phyloP scores from a whole-genome alignment of 1,140 invertebrate species.

The Nephotettix cincticeps region DNA sequence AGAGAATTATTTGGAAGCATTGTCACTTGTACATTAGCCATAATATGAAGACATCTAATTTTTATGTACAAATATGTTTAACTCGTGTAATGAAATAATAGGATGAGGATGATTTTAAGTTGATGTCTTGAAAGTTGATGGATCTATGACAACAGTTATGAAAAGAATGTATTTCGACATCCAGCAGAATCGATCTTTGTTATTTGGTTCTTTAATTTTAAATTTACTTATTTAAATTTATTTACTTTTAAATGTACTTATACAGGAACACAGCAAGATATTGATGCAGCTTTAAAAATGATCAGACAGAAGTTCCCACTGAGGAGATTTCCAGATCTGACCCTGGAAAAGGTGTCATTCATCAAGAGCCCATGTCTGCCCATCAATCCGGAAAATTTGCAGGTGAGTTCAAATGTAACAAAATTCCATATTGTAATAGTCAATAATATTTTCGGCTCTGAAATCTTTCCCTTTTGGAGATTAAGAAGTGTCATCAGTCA shows the following conservation, averaged over 20 bases:
- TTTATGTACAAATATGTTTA: too few species aligned
- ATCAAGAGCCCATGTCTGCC: conserved; percentile 56
- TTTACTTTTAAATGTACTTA: too few species aligned
- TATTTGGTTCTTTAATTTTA: neutral
- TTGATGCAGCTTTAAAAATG: conserved; percentile 75
- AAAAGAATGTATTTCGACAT: too few species aligned
- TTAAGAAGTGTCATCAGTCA: too few species aligned
- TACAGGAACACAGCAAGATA: conserved; percentile 66
- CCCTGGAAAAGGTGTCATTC: conserved; percentile 72
- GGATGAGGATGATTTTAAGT: neutral
- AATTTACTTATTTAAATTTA: neutral
- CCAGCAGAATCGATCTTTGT: neutral
- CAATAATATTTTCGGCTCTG: too few species aligned
- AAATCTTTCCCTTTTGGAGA: too few species aligned
- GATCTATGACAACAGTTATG: too few species aligned
- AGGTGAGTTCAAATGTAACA: conserved; percentile 52
- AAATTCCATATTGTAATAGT: too few species aligned
- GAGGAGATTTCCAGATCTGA: conserved; percentile 74
- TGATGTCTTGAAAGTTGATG: neutral
- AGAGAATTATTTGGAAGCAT: too few species aligned
- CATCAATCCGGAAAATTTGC: conserved; percentile 61
- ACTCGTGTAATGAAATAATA: too few species aligned
- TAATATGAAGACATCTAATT: too few species aligned
- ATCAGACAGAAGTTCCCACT: conserved; percentile 81
- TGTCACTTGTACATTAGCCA: too few species aligned